Conservation (phyloP, 2,113 vertebrate genomes). For the Euleptes europaea region DNA sequence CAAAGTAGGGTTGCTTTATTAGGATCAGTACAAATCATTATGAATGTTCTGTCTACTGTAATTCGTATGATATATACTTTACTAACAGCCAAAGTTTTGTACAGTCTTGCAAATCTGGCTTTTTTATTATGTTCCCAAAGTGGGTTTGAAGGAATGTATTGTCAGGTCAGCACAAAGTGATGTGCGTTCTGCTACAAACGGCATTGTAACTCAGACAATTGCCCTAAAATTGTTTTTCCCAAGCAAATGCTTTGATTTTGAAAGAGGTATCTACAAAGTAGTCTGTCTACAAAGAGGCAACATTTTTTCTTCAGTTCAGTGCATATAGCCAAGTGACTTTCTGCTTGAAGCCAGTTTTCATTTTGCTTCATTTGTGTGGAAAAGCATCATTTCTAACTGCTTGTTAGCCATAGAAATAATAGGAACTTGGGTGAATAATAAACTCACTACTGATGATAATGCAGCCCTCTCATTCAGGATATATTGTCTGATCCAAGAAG, state of each 20-base stretch:
- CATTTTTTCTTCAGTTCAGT: constrained; percentile 11
- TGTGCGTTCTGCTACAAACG: constrained; percentile 66
- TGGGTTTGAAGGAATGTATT: constrained; percentile 46
- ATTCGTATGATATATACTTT: background rate
- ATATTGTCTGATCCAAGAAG: background rate
- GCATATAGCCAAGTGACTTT: constrained; percentile 36
- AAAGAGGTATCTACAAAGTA: constrained; percentile 53
- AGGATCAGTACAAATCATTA: background rate
- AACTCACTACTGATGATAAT: constrained; percentile 25
- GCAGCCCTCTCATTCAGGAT: background rate
- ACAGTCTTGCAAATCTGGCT: constrained; percentile 54
- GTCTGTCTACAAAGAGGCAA: constrained; percentile 41
- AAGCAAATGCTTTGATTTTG: constrained; percentile 56
- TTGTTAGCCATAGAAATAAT: constrained; percentile 53
- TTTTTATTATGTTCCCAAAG: constrained; percentile 57
- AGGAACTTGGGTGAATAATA: constrained; percentile 36
- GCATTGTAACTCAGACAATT: constrained; percentile 53
- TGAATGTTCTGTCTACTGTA: rapidly evolving
- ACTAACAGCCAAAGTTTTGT: constrained; percentile 39
- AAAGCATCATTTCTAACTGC: constrained; percentile 7
- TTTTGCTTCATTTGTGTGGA: constrained; percentile 25
- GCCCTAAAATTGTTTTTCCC: constrained; percentile 68
- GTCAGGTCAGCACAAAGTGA: constrained; percentile 68
- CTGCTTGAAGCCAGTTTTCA: constrained; percentile 44
- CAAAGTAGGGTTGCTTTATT: constrained; percentile 9